phyloP scores from a whole-genome alignment of 2,113 vertebrate species.

The Terrapene triunguis region DNA sequence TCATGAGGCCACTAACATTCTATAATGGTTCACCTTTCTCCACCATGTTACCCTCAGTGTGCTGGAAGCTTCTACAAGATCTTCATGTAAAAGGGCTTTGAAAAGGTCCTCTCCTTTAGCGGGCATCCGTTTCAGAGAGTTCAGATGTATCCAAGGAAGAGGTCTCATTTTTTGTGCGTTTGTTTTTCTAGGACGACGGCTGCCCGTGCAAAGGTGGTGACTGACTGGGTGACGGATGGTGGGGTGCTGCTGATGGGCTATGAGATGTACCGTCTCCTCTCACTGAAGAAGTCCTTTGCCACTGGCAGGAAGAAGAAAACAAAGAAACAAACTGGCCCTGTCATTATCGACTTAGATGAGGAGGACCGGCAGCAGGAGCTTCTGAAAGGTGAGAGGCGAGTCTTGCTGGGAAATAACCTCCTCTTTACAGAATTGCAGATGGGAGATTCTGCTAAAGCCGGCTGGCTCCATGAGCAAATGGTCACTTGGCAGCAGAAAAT shows the following conservation, averaged over 20 bases:
- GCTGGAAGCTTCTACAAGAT: not conserved
- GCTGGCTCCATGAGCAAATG: not conserved
- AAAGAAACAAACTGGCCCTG: constrained; percentile 94
- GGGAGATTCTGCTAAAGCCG: not conserved
- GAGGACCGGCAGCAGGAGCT: constrained; percentile 98
- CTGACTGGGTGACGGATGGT: constrained; percentile 93
- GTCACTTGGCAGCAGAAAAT: not conserved
- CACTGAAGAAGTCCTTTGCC: constrained; percentile 97
- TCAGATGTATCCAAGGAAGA: not conserved
- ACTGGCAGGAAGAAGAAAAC: constrained; percentile 96
- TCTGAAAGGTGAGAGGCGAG: constrained; percentile 87
- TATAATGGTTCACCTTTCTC: constrained; percentile 18
- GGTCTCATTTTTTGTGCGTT: not conserved
- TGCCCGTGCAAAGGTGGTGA: constrained; percentile 95
- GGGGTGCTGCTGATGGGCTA: constrained; percentile 98
- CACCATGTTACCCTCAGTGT: accelerated
- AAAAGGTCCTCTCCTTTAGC: not conserved
- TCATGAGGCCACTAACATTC: not conserved
- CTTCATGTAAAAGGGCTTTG: not conserved
- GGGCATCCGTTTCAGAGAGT: not conserved
- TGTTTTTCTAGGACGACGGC: constrained; percentile 87
- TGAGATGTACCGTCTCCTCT: constrained; percentile 98
- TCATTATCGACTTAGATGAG: constrained; percentile 98
- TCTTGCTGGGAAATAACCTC: not conserved
- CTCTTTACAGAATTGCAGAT: not conserved